Percentiles rank a stretch among this genome's conserved stretches.
Conservation (phyloP, 1,140 invertebrate genomes). For the Hestina assimilis region DNA sequence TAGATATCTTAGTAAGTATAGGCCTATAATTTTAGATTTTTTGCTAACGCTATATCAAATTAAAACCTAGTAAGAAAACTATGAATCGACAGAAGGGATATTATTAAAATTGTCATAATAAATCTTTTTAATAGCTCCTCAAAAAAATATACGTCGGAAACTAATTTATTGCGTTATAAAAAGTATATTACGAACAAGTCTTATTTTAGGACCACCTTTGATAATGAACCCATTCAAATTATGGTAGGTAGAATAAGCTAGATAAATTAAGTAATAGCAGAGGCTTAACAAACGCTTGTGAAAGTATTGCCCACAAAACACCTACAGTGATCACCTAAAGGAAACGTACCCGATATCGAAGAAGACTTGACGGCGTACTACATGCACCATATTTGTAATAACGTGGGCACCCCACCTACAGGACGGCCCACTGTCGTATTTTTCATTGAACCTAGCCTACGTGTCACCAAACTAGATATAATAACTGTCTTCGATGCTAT, state of each 20-base stretch:
- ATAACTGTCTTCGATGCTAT: slow-evolving; percentile 40
- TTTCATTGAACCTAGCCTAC: slow-evolving; percentile 66
- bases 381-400: slow-evolving; percentile 59
- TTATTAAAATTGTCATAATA: too few relatives aligned
- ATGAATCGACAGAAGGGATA: too few relatives aligned
- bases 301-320: slow-evolving; percentile 41
- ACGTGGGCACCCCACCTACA: slow-evolving; percentile 69
- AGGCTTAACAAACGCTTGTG: slow-evolving; percentile 29
- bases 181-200: too few relatives aligned
- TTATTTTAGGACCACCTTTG: slow-evolving; percentile 6
- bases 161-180: too few relatives aligned
- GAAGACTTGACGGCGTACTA: slow-evolving; percentile 56
- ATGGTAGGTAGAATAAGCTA: slow-evolving; percentile 8
- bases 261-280: slow-evolving; percentile 23
- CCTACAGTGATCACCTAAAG: slow-evolving; percentile 41
- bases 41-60: too few relatives aligned
- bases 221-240: slow-evolving; percentile 17
- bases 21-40: too few relatives aligned
- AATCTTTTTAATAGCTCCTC: too few relatives aligned
- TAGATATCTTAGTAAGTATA: too few relatives aligned
- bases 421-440: slow-evolving; percentile 60
- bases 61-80: too few relatives aligned
- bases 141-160: background rate
- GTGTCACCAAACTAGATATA: slow-evolving; percentile 51
- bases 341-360: slow-evolving; percentile 52